phyloP scores from a whole-genome alignment of 2,113 vertebrate species.

The Hyperoodon ampullatus region DNA sequence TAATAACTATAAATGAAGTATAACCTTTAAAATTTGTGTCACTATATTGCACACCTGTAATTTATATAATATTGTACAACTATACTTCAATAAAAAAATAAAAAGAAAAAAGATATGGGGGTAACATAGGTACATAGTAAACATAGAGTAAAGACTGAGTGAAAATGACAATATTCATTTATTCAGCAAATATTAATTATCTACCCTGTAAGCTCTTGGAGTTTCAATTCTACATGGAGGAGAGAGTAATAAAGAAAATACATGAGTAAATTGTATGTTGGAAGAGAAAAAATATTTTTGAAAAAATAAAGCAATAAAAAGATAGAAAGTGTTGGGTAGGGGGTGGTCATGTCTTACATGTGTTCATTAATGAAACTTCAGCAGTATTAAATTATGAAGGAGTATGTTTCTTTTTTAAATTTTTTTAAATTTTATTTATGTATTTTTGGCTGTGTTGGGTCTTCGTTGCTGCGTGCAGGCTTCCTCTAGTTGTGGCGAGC shows the following conservation, averaged over 20 bases:
- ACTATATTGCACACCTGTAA: not conserved
- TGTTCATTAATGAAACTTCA: not conserved
- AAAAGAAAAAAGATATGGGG: not conserved
- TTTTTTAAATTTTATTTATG: too few relatives aligned
- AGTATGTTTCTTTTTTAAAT: not conserved
- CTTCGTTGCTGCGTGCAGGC: too few relatives aligned
- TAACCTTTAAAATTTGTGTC: not conserved
- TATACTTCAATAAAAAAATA: not conserved
- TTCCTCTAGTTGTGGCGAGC: too few relatives aligned
- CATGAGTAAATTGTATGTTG: not conserved
- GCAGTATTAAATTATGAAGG: not conserved
- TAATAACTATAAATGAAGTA: not conserved
- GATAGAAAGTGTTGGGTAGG: not conserved
- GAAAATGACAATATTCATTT: not conserved
- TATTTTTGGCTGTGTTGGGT: too few relatives aligned
- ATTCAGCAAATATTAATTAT: constrained; percentile 3
- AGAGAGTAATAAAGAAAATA: not conserved
- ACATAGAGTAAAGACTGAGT: not conserved
- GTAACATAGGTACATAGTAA: not conserved
- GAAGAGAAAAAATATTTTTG: not conserved
- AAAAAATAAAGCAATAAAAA: not conserved
- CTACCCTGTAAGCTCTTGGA: not conserved
- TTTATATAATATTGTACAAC: not conserved
- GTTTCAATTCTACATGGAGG: not conserved
- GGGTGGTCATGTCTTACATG: not conserved